Evolutionary conservation across 2,113 vertebrate genomes (phyloP), one percentile per base, ranked within the genome.

Genomic region (Stigmatopora nigra): DNA sequence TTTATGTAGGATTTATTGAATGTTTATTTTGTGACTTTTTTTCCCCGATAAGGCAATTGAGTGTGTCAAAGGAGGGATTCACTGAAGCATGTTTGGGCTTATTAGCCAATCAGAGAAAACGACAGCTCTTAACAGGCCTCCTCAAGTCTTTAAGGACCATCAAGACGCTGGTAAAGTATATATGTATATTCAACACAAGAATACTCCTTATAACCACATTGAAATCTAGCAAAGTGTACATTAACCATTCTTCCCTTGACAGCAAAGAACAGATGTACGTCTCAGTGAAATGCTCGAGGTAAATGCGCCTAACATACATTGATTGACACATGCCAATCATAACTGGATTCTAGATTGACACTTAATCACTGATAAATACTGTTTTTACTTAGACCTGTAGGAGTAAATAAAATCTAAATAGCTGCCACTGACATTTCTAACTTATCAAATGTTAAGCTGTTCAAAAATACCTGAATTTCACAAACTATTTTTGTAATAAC

Each of bases 231-330:
- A 55, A 55, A 19, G 52, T 57, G 7, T 15, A 35, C 14, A 16
- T 57, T 57, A n/a, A 58, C 7, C 36, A 48, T 65, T 83, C 75
- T 22, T n/a, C 45, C 13, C 35, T 22, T 72, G 64, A n/a, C 84
- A 98, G 97, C 97, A 99, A 99, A 94, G 96, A 87, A 99, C 97
- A 48, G 97, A 99, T 81, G 94, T 98, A 3, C 90, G 96, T 68
- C 92, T 99, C 81, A 98, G 95, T 77, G 97, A 99, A 88, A 97
- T 99, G 95, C 88, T 99, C 12, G 97, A 99, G 95, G 97, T 98
- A 90, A 61, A 63, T 36, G 16, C 31, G 36, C 12, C 31, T 0
- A 47, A 5, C 45, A 1, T 51, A 19, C 62, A 14, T 66, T 19
- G 55, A 53, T 31, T n/a, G n/a, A 19, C 41, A 45, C 12, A 55